Evolutionary conservation across 2,113 vertebrate species (phyloP).

Genomic region (Xenopus borealis): DNA sequence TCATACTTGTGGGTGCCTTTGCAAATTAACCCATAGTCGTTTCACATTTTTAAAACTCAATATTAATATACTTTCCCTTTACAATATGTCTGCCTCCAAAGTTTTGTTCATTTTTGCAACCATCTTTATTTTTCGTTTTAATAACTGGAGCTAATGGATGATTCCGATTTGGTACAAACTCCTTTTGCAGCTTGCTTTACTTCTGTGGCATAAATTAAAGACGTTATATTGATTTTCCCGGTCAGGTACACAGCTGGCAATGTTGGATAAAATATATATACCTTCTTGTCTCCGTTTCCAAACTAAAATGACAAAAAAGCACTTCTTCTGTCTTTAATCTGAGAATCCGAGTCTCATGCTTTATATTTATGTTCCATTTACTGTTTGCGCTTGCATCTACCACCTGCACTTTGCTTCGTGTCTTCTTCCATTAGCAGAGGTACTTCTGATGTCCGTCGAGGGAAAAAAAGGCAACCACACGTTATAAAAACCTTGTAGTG

Average conservation of each 20-base stretch:
- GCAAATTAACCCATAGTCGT: too few relatives aligned
- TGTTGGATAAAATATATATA: constrained; percentile 15
- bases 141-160: too few relatives aligned
- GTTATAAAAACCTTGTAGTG: constrained; percentile 62
- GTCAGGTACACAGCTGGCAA: constrained; percentile 52
- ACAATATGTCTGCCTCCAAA: too few relatives aligned
- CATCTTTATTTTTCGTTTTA: too few relatives aligned
- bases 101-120: too few relatives aligned
- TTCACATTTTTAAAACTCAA: too few relatives aligned
- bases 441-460: constrained; percentile 81
- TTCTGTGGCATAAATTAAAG: too few relatives aligned
- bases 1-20: too few relatives aligned
- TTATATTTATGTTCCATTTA: constrained; percentile 83
- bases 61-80: too few relatives aligned
- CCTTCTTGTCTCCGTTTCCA: constrained; percentile 60
- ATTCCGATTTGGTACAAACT: too few relatives aligned
- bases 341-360: constrained; percentile 70
- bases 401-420: constrained; percentile 83
- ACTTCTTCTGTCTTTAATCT: constrained; percentile 66
- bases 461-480: constrained; percentile 62
- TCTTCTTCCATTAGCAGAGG: constrained; percentile 83
- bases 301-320: constrained; percentile 68
- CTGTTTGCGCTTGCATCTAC: constrained; percentile 70
- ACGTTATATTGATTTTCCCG: constrained; percentile 47
- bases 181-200: too few relatives aligned